Evolutionary conservation across 2,888 invertebrate species (phyloP), one percentile per base, ranked within the genome.

Genomic region (Opisthograptis luteolata): DNA sequence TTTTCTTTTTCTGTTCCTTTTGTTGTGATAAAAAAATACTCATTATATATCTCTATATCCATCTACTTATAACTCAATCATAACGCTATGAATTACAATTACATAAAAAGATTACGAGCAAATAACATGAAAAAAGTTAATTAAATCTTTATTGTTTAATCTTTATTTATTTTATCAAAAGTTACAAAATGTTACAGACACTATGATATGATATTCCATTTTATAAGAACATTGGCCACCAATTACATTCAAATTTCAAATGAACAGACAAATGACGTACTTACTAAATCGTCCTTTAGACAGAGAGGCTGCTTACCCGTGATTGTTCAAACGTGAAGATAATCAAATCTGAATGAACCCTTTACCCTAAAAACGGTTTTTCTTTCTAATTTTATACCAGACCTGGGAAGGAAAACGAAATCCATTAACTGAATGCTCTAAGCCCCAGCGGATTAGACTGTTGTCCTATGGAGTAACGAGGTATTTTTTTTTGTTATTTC

Each of bases 261-360:
- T 28, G 13, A 7, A 13, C 13, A 28, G 9, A 27, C 28, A 28
- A 34, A 20, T 34, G 10, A 22, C 1, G 5, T 10, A 41, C 12
- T 32, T 24, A 24, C 17, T 24, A 32, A 14, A 25, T 25, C 25
- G 9, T 25, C 10, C 2, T 60, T 53, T 43, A 28, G 30, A 32
- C 34, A 25, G 14, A 31, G 14, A 24, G 31, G 58, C 58, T 66
- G 25, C 25, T 25, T 10, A 10, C 1, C 25, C 25, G 62, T 55
- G 59, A 58, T 64, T 68, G 61, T 58, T 64, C 62, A 63, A 62
- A 66, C 61, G 56, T 64, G 59, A 68, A 64, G 54, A 67, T 69
- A 72, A 73, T 73, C 69, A 69, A 68, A 73, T 66, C 64, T 53
- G 56, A 58, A 53, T 45, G 41, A 55, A 59, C 66, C 64, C 69